Percentiles rank a stretch among this genome's conserved stretches.
phyloP scores from a whole-genome alignment of 1,140 invertebrate species.

The Arctopsyche grandis region DNA sequence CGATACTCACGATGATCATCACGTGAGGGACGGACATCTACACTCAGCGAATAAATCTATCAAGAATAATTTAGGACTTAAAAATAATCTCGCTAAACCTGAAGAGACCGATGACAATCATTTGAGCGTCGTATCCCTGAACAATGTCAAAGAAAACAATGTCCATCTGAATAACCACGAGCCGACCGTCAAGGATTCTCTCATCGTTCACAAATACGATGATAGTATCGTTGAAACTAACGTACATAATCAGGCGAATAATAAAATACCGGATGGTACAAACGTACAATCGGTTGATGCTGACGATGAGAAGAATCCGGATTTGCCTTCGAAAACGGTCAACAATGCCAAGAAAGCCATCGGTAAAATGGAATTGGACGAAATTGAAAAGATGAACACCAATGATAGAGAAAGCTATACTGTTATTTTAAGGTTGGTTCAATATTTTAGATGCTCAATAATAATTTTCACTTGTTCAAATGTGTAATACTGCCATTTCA shows the following conservation, averaged over 20 bases:
- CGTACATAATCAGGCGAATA: neutral
- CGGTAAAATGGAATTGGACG: constrained; percentile 58
- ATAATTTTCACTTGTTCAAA: neutral
- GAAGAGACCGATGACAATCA: constrained; percentile 61
- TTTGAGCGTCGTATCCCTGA: constrained; percentile 63
- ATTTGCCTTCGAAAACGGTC: neutral
- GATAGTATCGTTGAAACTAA: neutral
- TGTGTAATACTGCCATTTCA: no score
- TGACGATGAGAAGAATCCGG: constrained; percentile 2
- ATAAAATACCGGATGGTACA: neutral
- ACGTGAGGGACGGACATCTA: constrained; percentile 62
- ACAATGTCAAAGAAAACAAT: constrained; percentile 57
- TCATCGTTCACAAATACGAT: constrained; percentile 53
- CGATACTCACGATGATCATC: constrained; percentile 72
- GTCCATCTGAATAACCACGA: constrained; percentile 56
- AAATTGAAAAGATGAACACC: constrained; percentile 60
- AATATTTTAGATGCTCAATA: constrained; percentile 28
- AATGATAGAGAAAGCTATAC: constrained; percentile 73
- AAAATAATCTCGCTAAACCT: constrained; percentile 56
- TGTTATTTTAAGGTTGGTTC: constrained; percentile 70
- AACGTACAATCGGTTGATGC: neutral
- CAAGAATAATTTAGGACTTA: constrained; percentile 49
- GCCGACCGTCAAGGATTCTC: constrained; percentile 63
- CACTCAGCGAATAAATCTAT: constrained; percentile 42
- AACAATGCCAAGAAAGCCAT: neutral